phyloP scores from a whole-genome alignment of 1,140 invertebrate species.

The Polypedilum vanderplanki region DNA sequence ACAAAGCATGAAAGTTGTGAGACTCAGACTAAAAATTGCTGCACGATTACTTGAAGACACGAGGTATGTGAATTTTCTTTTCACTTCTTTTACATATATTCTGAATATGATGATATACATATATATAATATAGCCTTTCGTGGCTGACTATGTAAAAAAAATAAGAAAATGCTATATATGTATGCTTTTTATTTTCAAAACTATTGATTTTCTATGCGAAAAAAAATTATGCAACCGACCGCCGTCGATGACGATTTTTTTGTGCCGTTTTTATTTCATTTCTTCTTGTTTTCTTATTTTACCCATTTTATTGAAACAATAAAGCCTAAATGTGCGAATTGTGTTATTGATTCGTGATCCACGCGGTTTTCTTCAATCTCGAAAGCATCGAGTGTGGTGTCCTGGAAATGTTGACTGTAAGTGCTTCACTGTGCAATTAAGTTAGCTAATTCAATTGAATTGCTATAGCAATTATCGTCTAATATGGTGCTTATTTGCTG shows the following conservation, averaged over 20 bases:
- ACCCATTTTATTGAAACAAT: neutral
- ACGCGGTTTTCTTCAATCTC: constrained; percentile 74
- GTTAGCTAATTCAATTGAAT: neutral
- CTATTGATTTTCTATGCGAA: constrained; percentile 15
- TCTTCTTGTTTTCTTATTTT: neutral
- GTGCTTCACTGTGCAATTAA: neutral
- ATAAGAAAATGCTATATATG: neutral
- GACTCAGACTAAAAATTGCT: constrained; percentile 63
- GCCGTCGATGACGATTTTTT: neutral
- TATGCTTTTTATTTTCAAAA: constrained; percentile 2
- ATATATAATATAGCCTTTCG: neutral
- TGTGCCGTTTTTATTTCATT: neutral
- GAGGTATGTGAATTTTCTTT: constrained; percentile 50
- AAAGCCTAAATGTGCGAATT: constrained; percentile 65
- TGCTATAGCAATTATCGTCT: too few relatives aligned
- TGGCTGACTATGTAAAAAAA: neutral
- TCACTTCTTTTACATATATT: neutral
- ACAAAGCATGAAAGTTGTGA: constrained; percentile 79
- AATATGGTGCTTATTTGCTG: too few relatives aligned
- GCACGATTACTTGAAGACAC: constrained; percentile 64
- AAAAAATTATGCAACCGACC: neutral
- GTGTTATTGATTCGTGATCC: constrained; percentile 76
- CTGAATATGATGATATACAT: constrained; percentile 1
- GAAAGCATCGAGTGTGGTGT: constrained; percentile 78
- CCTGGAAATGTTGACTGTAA: constrained; percentile 68